Conservation (phyloP, 2,113 vertebrate species). For the Anhinga anhinga region DNA sequence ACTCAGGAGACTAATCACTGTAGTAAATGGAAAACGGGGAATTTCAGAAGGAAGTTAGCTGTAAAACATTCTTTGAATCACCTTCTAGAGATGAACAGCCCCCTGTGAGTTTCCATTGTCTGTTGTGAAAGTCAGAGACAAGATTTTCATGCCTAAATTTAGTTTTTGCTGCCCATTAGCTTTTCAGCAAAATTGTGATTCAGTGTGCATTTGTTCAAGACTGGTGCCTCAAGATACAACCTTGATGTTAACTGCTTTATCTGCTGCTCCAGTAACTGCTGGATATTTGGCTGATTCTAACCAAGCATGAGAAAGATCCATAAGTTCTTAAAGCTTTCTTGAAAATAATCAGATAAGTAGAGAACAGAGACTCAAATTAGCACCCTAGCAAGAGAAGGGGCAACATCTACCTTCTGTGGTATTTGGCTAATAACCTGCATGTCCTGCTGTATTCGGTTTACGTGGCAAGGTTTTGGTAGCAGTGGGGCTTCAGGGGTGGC, state of each 20-base stretch:
- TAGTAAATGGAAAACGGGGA: neutral
- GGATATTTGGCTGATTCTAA: neutral
- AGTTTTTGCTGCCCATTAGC: neutral
- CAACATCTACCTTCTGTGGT: neutral
- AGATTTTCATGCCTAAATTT: neutral
- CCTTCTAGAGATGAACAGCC: neutral
- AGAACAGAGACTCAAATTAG: neutral
- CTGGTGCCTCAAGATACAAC: neutral
- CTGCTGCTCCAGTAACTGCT: neutral
- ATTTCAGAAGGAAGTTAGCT: neutral
- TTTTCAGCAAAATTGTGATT: neutral
- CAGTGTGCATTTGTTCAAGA: neutral
- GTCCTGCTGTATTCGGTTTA: neutral
- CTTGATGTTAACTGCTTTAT: neutral
- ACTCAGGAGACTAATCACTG: neutral
- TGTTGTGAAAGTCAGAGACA: neutral
- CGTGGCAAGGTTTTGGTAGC: neutral
- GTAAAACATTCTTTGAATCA: neutral
- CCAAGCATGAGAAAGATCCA: neutral
- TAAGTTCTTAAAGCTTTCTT: neutral
- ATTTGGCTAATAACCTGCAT: neutral
- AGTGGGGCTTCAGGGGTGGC: neutral
- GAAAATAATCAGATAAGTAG: neutral
- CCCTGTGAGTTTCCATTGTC: neutral
- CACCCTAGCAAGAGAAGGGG: neutral